A percentile compares a stretch with the other conserved stretches of the same genome.
Conservation (phyloP, 2,888 invertebrate species). For the Xestoiulus laeticollis region DNA sequence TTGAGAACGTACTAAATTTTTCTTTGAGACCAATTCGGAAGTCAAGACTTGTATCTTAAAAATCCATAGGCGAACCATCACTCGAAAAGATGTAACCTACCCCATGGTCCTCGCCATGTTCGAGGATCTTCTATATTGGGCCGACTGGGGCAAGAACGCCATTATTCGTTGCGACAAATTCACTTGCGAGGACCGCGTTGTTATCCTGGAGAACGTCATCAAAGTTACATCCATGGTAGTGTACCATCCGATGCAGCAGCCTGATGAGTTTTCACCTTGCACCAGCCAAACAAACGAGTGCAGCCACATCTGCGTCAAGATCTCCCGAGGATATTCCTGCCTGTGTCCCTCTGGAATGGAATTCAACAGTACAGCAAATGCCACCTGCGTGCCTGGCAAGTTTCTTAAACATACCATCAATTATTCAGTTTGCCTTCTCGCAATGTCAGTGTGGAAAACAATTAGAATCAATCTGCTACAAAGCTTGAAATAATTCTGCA, state of each 20-base stretch:
- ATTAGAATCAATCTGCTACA: too few relatives aligned
- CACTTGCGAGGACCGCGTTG: not conserved
- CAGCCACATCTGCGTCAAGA: constrained; percentile 52
- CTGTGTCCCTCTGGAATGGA: constrained; percentile 42
- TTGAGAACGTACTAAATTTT: not conserved
- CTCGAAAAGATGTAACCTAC: constrained; percentile 1
- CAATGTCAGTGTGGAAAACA: too few relatives aligned
- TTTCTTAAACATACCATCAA: not conserved
- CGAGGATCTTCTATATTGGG: constrained; percentile 53
- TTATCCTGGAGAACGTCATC: not conserved
- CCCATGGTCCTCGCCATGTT: constrained; percentile 48
- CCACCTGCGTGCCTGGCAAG: constrained; percentile 43
- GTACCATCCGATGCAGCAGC: constrained; percentile 51
- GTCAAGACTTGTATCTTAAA: not conserved
- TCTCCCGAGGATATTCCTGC: constrained; percentile 43
- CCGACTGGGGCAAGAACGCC: constrained; percentile 50
- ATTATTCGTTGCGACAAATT: constrained; percentile 49
- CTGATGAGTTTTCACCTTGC: constrained; percentile 12
- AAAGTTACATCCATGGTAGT: constrained; percentile 46
- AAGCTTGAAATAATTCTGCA: too few relatives aligned
- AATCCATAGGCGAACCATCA: not conserved
- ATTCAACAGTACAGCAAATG: not conserved
- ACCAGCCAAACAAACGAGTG: not conserved
- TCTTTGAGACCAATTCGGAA: not conserved
- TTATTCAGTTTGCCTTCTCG: too few relatives aligned